phyloP scores from a whole-genome alignment of 2,113 vertebrate genomes.

The Tachycineta bicolor region DNA sequence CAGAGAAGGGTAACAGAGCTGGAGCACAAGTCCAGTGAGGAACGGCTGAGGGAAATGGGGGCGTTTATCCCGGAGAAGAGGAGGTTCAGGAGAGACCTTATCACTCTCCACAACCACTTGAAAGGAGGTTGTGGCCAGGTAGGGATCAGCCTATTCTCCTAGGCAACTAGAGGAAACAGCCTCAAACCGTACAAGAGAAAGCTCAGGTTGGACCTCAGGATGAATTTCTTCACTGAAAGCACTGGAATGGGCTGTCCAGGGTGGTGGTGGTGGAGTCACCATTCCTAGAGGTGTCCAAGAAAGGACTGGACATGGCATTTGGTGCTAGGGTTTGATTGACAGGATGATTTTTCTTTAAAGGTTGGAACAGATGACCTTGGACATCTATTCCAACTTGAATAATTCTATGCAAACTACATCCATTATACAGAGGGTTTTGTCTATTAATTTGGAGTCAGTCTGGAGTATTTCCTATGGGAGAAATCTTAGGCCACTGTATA shows the following conservation, averaged over 20 bases:
- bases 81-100: neutral
- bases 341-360: neutral
- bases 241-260: neutral
- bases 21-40: neutral
- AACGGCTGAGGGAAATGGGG: neutral
- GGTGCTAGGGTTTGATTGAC: neutral
- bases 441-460: neutral
- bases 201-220: neutral
- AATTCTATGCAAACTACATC: neutral
- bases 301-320: rapidly evolving
- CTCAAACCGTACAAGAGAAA: neutral
- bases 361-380: neutral
- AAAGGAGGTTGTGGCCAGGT: neutral
- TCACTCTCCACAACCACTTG: neutral
- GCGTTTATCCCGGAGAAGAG: neutral
- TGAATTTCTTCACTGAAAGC: neutral
- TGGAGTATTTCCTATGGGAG: neutral
- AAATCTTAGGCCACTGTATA: neutral
- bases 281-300: neutral
- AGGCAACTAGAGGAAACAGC: neutral
- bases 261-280: neutral
- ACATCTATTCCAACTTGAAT: neutral
- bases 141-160: neutral
- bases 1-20: neutral
- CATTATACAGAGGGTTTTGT: neutral